These are phyloP conservation scores for Lycaon pictus DNA, from an alignment of 2,113 vertebrate species.

Conservation along the genomic window DNA sequence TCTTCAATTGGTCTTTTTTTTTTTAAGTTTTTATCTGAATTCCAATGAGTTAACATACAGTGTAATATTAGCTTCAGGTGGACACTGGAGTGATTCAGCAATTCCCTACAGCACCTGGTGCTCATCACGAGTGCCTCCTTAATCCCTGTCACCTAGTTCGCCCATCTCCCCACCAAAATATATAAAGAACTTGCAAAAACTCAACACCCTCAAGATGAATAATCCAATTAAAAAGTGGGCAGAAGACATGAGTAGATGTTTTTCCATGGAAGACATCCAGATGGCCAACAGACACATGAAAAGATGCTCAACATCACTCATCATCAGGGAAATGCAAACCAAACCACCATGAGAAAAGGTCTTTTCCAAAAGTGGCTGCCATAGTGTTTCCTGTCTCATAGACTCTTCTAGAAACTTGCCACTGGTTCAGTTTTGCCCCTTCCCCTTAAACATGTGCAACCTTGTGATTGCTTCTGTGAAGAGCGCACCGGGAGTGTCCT, in stretches of 20 bases:
- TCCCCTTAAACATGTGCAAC: neutral
- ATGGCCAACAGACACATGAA: neutral
- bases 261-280: neutral
- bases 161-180: neutral
- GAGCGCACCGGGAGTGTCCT: neutral
- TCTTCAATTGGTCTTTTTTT: neutral
- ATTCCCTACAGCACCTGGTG: neutral
- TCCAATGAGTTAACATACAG: neutral
- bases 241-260: neutral
- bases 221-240: neutral
- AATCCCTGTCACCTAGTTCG: neutral
- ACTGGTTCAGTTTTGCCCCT: neutral
- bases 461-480: neutral
- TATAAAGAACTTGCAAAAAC: neutral
- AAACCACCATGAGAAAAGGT: neutral
- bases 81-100: neutral
- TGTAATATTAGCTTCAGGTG: neutral
- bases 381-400: neutral
- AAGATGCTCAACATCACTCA: neutral
- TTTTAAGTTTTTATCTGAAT: neutral
- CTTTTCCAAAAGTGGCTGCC: neutral
- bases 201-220: neutral
- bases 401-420: neutral
- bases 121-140: neutral
- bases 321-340: neutral